Percentiles rank a stretch among this genome's conserved stretches.
Conservation (phyloP, 2,888 invertebrate species). For the Parasteatoda lunata region DNA sequence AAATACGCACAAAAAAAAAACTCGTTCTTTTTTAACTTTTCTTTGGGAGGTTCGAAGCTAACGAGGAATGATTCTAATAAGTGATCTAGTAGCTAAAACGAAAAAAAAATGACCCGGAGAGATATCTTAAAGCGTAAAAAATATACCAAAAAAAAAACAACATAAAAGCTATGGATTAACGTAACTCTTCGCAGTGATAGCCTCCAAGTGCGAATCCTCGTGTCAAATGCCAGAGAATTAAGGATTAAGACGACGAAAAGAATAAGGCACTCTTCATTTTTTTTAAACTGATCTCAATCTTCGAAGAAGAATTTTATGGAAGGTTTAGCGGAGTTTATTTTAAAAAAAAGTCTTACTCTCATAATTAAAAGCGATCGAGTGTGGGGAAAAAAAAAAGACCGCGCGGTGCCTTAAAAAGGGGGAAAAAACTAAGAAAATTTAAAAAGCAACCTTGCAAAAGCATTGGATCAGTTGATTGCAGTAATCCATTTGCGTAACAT, state of each 20-base stretch:
- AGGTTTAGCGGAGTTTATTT: constrained; percentile 50
- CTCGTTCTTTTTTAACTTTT: constrained; percentile 32
- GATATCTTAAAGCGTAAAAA: constrained; percentile 23
- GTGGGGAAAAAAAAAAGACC: constrained; percentile 12
- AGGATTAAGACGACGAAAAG: constrained; percentile 39
- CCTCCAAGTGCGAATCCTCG: constrained; percentile 10
- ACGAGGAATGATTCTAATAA: constrained; percentile 60
- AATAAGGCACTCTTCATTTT: constrained; percentile 25
- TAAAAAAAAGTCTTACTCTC: constrained; percentile 25
- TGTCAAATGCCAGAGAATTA: constrained; percentile 39
- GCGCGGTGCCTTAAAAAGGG: constrained; percentile 5
- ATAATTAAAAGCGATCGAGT: constrained; percentile 50
- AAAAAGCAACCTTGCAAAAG: constrained; percentile 2
- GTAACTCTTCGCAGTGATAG: constrained; percentile 17
- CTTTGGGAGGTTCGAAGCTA: constrained; percentile 35
- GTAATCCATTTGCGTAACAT: constrained; percentile 46
- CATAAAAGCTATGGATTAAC: constrained; percentile 33
- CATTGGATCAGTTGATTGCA: constrained; percentile 31
- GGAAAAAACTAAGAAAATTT: constrained; percentile 13
- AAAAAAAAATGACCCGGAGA: constrained; percentile 23
- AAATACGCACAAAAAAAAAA: constrained; percentile 19
- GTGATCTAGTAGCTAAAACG: constrained; percentile 11
- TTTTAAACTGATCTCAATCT: constrained; percentile 4
- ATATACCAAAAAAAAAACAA: not conserved
- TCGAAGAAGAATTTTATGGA: constrained; percentile 29